Base-by-base conservation (phyloP, 1,140 invertebrate genomes). In the Cyphomyrmex costatus region DNA sequence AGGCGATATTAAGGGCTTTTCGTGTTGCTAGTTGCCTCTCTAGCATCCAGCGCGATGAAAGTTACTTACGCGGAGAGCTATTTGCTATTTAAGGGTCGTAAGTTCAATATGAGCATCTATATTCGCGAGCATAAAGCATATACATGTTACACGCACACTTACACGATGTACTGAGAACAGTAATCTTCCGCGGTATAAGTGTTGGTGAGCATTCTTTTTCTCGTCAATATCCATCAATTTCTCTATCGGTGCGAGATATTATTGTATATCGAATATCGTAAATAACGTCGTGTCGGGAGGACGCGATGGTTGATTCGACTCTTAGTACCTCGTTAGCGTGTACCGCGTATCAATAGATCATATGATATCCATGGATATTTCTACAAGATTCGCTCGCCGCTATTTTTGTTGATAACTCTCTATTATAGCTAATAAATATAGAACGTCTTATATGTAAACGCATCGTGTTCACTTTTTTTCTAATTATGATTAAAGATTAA, bases 51-150 rank as follows among this genome's bases (percentile, higher is more conserved):
- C 27, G 21, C 27, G 79, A 60, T 49, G 68, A 42, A 73, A 82
- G 53, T 83, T 73, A 60, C 36, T 83, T 60, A 60, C 19, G 4
- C 68, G 27, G 73, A 73, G 53, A 83, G 79, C 68, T 73, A 61
- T 83, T 83, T 74, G 68, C 79, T 83, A 60, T 83, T 83, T 83
- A 83, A 53, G 53, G 56, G 14, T 12, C 53, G 68, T 74, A 83
- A 83, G 68, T 73, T 83, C 68, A 83, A 83, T 73, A 73, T 74
- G 79, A 83, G 79, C 27, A 46, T 73, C 68, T 61, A 61, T 33
- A 70, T 30, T 30, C 21, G 63, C 63, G 68, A 21, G 53, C 30
- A 83, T 73, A 60, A 74, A 33, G 68, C 68, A 74, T 74, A 74
- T 83, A 73, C n/a, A 16, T 19, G 36, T 36, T 73, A 60, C 36